Percentiles rank a stretch among this genome's conserved stretches.
phyloP scores from a whole-genome alignment of 2,888 invertebrate species.

The Strigamia maritima region DNA sequence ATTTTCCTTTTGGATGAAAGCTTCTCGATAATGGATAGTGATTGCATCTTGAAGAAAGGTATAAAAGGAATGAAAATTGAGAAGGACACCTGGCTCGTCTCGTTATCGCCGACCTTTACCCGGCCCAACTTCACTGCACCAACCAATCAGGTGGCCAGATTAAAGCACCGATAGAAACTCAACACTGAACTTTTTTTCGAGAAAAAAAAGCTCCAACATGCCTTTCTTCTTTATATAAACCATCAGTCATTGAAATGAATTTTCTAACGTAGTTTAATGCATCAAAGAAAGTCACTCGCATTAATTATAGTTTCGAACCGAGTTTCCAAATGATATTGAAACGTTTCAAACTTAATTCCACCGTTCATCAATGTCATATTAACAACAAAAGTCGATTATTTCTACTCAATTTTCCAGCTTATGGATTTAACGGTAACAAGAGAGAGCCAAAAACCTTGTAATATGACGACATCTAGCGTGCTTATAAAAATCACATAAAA shows the following conservation, averaged over 20 bases:
- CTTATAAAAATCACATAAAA: too few species aligned
- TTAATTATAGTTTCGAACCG: background rate
- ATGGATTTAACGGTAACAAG: background rate
- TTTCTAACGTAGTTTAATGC: background rate
- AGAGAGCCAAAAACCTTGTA: background rate
- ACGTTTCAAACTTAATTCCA: background rate
- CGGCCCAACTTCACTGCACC: background rate
- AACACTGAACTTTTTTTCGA: conserved; percentile 10
- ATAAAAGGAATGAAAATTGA: conserved; percentile 27
- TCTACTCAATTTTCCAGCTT: background rate
- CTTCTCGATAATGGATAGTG: conserved; percentile 27
- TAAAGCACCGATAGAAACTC: conserved; percentile 21
- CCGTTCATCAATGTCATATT: background rate
- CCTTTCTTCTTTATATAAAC: background rate
- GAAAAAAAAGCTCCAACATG: background rate
- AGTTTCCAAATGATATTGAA: background rate
- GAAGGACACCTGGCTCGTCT: conserved; percentile 29
- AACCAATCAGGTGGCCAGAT: conserved; percentile 21
- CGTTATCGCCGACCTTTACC: conserved; percentile 27
- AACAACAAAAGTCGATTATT: background rate
- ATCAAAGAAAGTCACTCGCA: background rate
- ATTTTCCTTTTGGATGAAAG: conserved; percentile 21
- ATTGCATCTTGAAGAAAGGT: conserved; percentile 26
- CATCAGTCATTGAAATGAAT: background rate
- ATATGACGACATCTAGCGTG: background rate